These are phyloP conservation scores for Leptoclinus maculatus DNA, from an alignment of 2,797 vertebrate genomes.

Conservation along the genomic window DNA sequence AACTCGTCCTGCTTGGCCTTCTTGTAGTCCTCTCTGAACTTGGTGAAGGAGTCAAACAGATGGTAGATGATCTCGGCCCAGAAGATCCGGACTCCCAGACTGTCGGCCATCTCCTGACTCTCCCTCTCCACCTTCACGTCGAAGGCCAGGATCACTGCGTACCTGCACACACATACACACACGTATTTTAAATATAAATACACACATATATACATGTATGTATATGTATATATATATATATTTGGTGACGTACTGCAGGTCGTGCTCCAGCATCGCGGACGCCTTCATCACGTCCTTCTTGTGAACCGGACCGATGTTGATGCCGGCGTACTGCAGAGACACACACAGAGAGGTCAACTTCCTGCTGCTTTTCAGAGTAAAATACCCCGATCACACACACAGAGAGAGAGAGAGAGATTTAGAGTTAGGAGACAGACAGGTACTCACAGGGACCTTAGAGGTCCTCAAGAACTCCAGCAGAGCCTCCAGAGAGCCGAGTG, in stretches of 20 bases:
- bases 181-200: too few species aligned
- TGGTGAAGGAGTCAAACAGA: conserved; percentile 97
- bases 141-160: conserved; percentile 95
- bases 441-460: conserved; percentile 96
- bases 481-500: conserved; percentile 95
- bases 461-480: conserved; percentile 96
- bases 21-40: conserved; percentile 98
- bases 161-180: conserved; percentile 76
- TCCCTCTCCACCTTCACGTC: conserved; percentile 97
- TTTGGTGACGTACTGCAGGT: conserved; percentile 86
- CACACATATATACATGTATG: too few species aligned
- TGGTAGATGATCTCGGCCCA: conserved; percentile 99
- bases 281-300: conserved; percentile 98
- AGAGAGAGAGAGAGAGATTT: neutral
- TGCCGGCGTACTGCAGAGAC: conserved; percentile 91
- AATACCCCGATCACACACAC: neutral
- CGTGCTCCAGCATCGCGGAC: conserved; percentile 97
- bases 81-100: conserved; percentile 94
- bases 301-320: conserved; percentile 98
- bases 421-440: neutral
- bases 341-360: conserved; percentile 6
- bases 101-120: conserved; percentile 98
- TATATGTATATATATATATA: too few species aligned
- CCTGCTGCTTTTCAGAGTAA: neutral
- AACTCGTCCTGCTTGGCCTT: conserved; percentile 99